Percentiles rank a stretch among this genome's conserved stretches.
Evolutionary conservation across 2,113 vertebrate species (phyloP).

Genomic region (Ceyx melanurus): DNA sequence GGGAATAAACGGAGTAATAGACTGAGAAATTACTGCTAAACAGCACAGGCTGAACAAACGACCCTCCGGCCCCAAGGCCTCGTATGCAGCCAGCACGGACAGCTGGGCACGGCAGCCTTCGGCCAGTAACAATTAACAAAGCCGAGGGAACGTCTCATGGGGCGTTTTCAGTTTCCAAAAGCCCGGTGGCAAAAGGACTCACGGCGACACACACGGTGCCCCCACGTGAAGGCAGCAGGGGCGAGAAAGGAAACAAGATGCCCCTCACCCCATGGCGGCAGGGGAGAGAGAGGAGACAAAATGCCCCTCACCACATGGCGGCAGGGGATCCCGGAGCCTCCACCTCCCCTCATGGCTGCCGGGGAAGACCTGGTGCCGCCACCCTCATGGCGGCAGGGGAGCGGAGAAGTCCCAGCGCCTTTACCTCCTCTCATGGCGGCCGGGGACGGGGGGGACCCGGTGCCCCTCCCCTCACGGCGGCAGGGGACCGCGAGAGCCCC

Average conservation of each 20-base stretch:
- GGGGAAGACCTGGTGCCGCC: background rate
- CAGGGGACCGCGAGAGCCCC: background rate
- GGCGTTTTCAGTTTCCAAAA: fast-evolving
- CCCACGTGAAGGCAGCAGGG: background rate
- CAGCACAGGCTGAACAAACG: background rate
- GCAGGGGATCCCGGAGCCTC: background rate
- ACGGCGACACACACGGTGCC: background rate
- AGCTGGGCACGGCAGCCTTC: background rate
- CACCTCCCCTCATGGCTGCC: background rate
- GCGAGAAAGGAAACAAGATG: background rate
- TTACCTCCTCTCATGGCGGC: background rate
- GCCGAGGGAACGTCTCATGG: fast-evolving
- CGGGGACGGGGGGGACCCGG: background rate
- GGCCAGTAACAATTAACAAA: fast-evolving
- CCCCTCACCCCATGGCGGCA: background rate
- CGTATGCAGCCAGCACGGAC: background rate
- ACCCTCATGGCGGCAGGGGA: background rate
- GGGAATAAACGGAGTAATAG: background rate
- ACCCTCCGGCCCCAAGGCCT: background rate
- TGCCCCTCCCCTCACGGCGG: background rate
- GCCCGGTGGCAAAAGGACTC: background rate
- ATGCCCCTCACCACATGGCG: background rate
- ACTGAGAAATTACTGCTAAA: background rate
- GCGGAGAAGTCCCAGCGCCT: background rate
- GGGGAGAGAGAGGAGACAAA: too few species aligned